Percentiles rank a stretch among this genome's conserved stretches.
These are phyloP conservation scores for Dryobates pubescens DNA, from an alignment of 2,797 vertebrate species.

Conservation along the genomic window DNA sequence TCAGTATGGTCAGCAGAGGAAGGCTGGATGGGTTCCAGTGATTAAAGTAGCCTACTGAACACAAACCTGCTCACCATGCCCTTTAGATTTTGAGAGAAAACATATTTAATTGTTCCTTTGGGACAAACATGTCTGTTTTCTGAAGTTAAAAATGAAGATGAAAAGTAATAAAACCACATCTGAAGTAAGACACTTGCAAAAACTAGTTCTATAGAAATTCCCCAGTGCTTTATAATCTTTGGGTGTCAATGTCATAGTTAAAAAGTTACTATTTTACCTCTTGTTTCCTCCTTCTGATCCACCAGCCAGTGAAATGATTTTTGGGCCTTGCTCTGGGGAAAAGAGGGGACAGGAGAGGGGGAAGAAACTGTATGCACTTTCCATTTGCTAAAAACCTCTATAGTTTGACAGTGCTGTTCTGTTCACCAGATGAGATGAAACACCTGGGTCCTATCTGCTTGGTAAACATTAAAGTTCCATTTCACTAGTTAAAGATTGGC, in stretches of 20 bases:
- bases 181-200: slow-evolving; percentile 20
- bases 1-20: slow-evolving; percentile 56
- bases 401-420: slow-evolving; percentile 60
- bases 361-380: slow-evolving; percentile 4
- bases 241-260: neutral
- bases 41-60: slow-evolving; percentile 68
- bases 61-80: slow-evolving; percentile 64
- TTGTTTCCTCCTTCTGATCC: neutral
- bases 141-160: slow-evolving; percentile 65
- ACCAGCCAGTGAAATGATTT: neutral
- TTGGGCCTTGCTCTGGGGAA: neutral
- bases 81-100: slow-evolving; percentile 75
- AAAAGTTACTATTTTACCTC: neutral
- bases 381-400: slow-evolving; percentile 37
- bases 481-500: slow-evolving; percentile 78
- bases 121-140: slow-evolving; percentile 71
- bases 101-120: slow-evolving; percentile 76
- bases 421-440: slow-evolving; percentile 67
- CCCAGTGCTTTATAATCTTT: neutral
- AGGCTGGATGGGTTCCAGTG: slow-evolving; percentile 59
- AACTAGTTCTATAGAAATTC: neutral
- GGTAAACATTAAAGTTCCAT: slow-evolving; percentile 82
- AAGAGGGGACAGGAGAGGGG: neutral
- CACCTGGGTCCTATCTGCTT: slow-evolving; percentile 79
- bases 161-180: slow-evolving; percentile 43